Evolutionary conservation across 2,888 invertebrate genomes (phyloP), one percentile per base, ranked within the genome.

Genomic region (Caenorhabditis sp.): DNA sequence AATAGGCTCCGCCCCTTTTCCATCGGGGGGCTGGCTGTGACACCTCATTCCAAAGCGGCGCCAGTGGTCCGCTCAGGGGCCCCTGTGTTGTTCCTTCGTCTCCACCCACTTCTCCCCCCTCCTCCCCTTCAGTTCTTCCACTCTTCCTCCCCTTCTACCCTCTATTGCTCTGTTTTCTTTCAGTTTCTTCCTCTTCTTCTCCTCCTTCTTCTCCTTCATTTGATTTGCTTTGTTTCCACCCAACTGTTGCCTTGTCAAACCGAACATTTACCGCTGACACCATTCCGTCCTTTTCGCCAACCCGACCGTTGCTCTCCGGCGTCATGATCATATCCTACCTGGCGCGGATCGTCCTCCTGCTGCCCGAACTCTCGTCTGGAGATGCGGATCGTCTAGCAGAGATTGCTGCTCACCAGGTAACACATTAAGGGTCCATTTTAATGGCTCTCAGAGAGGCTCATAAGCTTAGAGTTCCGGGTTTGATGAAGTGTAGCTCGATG

Each of bases 251-350:
- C 22, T 32, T 9, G 6, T 40, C 40, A 6, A 40, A n/a, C n/a
- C n/a, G n/a, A n/a, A n/a, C n/a, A n/a, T n/a, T n/a, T n/a, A n/a
- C n/a, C n/a, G n/a, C 40, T 44, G 18, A 24, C 74, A 80, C 26
- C n/a, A 81, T 81, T 81, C 61, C 81, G 81, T 80, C 80, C 56
- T 20, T 65, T 26, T 53, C 6, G 62, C 53, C 62, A 22, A 40
- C 26, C 44, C 69, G 56, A 60, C 64, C 69, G 60, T 24, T 82
- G 56, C 28, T 74, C 51, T 18, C 55, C 58, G 55, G 71, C 32
- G 74, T 77, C 37, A 90, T 90, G 90, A 89, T 90, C 44, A 87
- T 90, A 70, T 89, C 90, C 15, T 90, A 91, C 70, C 76, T 90
- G 77, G 89, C 90, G 22, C 83, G 89, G 22, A 83, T 90, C 35